Evolutionary conservation across 2,797 vertebrate genomes (phyloP).

Genomic region (Lutjanus argentimaculatus): DNA sequence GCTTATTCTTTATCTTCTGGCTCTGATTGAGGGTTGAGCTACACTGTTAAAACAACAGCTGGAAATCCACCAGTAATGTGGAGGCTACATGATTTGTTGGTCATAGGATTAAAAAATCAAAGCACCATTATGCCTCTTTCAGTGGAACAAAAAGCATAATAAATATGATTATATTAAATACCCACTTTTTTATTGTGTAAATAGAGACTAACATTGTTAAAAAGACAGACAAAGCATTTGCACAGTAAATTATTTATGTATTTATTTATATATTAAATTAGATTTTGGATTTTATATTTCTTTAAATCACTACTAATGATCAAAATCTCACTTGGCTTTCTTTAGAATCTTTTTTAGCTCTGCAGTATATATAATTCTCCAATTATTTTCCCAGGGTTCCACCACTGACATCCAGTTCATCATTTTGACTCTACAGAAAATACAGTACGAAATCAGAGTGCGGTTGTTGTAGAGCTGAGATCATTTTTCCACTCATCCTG

Average conservation of each 20-base stretch:
- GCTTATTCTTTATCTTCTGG: neutral
- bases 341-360: slow-evolving; percentile 14
- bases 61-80: neutral
- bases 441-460: neutral
- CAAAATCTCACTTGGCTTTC: neutral
- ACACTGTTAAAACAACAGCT: neutral
- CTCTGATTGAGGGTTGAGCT: neutral
- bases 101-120: slow-evolving; percentile 2
- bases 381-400: neutral
- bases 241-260: neutral
- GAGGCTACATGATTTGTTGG: neutral
- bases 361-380: neutral
- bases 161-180: slow-evolving; percentile 33
- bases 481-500: neutral
- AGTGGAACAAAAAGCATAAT: slow-evolving; percentile 17
- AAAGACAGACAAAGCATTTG: slow-evolving; percentile 29
- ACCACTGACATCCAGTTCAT: neutral
- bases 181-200: slow-evolving; percentile 29
- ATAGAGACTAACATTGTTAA: slow-evolving; percentile 28
- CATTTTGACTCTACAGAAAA: neutral
- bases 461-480: neutral
- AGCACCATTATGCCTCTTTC: neutral
- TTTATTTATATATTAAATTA: neutral
- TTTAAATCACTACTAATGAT: slow-evolving; percentile 35
- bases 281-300: slow-evolving; percentile 49